These are phyloP conservation scores for Drosophila littoralis DNA, from an alignment of 1,140 invertebrate species.

Conservation along the genomic window DNA sequence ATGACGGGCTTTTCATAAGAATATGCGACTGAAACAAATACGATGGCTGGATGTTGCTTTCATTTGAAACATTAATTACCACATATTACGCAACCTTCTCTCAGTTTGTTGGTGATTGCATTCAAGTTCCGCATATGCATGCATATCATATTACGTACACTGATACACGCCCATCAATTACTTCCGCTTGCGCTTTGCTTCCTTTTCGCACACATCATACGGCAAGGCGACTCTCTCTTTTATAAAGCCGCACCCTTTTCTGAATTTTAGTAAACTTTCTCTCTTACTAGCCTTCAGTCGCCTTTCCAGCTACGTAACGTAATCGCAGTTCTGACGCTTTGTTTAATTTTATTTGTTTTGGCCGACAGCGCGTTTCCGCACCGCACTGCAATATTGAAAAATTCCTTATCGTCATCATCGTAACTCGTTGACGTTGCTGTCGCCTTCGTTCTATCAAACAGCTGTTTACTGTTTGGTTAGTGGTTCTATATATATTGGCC, in stretches of 20 bases:
- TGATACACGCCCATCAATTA: constrained; percentile 4
- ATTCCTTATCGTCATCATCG: constrained; percentile 76
- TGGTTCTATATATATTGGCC: not conserved
- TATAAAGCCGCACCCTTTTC: not conserved
- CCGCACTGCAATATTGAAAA: constrained; percentile 77
- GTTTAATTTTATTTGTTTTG: constrained; percentile 80
- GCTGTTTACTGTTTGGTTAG: too few species aligned
- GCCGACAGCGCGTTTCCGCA: constrained; percentile 72
- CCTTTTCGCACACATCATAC: constrained; percentile 46
- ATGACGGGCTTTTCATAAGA: too few species aligned
- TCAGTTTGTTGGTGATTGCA: constrained; percentile 17
- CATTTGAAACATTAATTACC: not conserved
- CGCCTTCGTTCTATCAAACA: constrained; percentile 17
- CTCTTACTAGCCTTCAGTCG: not conserved
- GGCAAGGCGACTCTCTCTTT: constrained; percentile 34
- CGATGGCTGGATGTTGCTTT: not conserved
- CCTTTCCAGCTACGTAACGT: constrained; percentile 20
- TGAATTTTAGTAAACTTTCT: too few species aligned
- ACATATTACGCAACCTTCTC: constrained; percentile 5
- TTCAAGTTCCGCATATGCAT: constrained; percentile 55
- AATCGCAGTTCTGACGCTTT: constrained; percentile 60
- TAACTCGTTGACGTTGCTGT: constrained; percentile 29
- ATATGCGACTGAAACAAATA: too few species aligned
- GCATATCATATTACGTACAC: constrained; percentile 21
- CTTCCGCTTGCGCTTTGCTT: constrained; percentile 69